Percentiles rank a stretch among this genome's conserved stretches.
Evolutionary conservation across 2,113 vertebrate genomes (phyloP).

Genomic region (Pterophyllum scalare): DNA sequence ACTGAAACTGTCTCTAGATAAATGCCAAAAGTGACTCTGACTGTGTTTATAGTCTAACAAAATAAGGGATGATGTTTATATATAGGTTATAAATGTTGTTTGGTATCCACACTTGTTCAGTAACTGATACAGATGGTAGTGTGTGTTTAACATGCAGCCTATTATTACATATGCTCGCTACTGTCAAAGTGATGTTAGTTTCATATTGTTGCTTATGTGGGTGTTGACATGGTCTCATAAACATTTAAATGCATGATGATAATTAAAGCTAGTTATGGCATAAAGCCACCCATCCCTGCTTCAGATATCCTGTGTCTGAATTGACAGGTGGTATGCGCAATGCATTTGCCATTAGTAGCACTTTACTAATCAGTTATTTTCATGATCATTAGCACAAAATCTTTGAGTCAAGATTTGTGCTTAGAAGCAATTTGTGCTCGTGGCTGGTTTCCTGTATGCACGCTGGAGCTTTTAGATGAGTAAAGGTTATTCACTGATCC

Average conservation of each 20-base stretch:
- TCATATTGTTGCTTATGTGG: neutral
- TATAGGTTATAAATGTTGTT: neutral
- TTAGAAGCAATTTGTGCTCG: conserved; percentile 3
- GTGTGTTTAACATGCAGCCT: neutral
- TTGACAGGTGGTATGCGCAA: neutral
- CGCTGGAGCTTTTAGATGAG: conserved; percentile 51
- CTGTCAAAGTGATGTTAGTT: neutral
- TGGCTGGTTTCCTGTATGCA: conserved; percentile 44
- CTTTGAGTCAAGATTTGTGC: neutral
- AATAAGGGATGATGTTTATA: neutral
- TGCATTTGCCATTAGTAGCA: neutral
- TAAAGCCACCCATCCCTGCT: neutral
- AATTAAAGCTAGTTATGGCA: neutral
- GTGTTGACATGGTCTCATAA: neutral
- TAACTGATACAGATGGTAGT: neutral
- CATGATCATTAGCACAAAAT: neutral
- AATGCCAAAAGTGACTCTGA: neutral
- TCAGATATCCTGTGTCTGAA: neutral
- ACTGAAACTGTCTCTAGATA: neutral
- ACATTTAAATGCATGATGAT: neutral
- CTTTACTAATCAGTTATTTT: conserved; percentile 6
- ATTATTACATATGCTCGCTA: neutral
- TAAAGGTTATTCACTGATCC: conserved; percentile 65
- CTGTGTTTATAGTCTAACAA: neutral
- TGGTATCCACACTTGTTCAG: neutral